phyloP scores from a whole-genome alignment of 2,113 vertebrate species.

The Mohoua ochrocephala region DNA sequence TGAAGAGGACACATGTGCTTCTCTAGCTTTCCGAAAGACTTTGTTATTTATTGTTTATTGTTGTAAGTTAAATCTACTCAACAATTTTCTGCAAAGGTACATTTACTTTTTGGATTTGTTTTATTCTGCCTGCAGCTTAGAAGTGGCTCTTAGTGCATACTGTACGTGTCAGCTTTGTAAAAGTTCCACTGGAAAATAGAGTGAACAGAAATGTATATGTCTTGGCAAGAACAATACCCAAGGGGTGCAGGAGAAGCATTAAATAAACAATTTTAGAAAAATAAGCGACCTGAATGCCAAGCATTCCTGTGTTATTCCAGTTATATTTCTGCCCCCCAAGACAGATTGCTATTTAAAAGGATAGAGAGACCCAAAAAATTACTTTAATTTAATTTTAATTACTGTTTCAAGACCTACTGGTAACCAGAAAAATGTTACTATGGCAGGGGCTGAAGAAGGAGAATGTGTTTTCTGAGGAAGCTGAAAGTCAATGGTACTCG shows the following conservation, averaged over 20 bases:
- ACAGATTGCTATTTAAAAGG: background rate
- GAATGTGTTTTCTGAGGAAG: background rate
- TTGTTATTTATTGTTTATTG: conserved; percentile 64
- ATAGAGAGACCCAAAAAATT: background rate
- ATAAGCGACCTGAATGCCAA: background rate
- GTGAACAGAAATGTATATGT: conserved; percentile 7
- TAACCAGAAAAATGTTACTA: background rate
- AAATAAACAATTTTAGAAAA: conserved; percentile 25
- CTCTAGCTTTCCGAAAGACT: conserved; percentile 49
- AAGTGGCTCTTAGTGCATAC: conserved; percentile 17
- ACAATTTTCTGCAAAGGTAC: conserved; percentile 47
- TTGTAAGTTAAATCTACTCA: conserved; percentile 55
- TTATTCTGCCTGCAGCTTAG: conserved; percentile 31
- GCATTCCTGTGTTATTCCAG: background rate
- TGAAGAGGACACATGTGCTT: conserved; percentile 47
- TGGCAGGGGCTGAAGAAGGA: background rate
- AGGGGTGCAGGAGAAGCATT: background rate
- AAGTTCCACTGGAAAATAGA: conserved; percentile 32
- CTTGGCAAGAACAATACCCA: background rate
- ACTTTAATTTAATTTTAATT: background rate
- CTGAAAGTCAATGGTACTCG: background rate
- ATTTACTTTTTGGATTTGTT: conserved; percentile 58
- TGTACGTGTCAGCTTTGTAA: background rate
- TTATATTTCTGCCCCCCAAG: background rate
- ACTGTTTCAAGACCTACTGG: background rate